Evolutionary conservation across 1,140 invertebrate genomes (phyloP).

Genomic region (Sinonovacula constricta): DNA sequence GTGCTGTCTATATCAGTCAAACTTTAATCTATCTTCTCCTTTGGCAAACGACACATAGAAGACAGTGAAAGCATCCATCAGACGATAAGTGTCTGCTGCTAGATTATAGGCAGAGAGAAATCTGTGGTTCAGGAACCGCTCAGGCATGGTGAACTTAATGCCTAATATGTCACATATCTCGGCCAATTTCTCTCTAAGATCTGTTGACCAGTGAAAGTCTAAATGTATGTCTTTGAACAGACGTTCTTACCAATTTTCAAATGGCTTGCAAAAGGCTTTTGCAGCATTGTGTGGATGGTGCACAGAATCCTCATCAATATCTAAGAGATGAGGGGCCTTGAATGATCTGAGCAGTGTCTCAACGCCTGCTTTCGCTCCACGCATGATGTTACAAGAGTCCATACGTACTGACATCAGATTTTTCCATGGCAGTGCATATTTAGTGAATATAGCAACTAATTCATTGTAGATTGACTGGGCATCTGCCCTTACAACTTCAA

Average conservation of each 20-base stretch:
- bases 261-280: slow-evolving; percentile 1
- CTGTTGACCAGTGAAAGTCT: neutral
- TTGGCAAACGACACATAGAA: slow-evolving; percentile 1
- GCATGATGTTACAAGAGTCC: neutral
- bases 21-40: neutral
- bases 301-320: slow-evolving; percentile 1
- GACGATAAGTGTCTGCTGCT: neutral
- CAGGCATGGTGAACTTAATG: slow-evolving; percentile 51
- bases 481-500: too few relatives aligned
- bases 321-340: neutral
- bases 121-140: slow-evolving; percentile 33
- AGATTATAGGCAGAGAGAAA: slow-evolving; percentile 12
- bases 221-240: slow-evolving; percentile 1
- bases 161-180: neutral
- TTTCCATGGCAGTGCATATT: too few relatives aligned
- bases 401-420: too few relatives aligned
- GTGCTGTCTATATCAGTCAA: neutral
- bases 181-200: neutral
- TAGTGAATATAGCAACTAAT: too few relatives aligned
- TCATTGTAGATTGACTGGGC: too few relatives aligned
- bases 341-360: neutral
- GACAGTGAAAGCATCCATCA: slow-evolving; percentile 8
- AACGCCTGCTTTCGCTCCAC: neutral
- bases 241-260: neutral
- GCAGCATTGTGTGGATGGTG: neutral